Conservation (phyloP, 2,888 invertebrate species). For the Dryomyza anilis region DNA sequence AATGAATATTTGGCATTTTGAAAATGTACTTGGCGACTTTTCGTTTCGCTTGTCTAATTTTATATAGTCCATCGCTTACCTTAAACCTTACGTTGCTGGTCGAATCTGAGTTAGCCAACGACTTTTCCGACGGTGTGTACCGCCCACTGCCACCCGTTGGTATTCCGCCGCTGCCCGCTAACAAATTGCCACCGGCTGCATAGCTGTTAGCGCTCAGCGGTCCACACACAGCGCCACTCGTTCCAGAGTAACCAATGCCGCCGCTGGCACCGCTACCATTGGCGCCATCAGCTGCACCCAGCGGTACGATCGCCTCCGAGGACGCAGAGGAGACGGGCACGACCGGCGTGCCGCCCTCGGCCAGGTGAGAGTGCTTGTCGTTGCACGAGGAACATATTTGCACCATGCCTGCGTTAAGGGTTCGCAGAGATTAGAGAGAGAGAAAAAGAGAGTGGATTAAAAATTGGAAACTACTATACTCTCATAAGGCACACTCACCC, state of each 20-base stretch:
- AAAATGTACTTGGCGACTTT: no score
- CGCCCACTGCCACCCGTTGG: conserved; percentile 44
- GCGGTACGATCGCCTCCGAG: conserved; percentile 25
- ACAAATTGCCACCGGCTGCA: conserved; percentile 27
- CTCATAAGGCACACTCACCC: conserved; percentile 63
- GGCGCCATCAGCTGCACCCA: conserved; percentile 12
- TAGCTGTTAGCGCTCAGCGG: neutral
- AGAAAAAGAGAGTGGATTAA: neutral
- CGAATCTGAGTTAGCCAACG: conserved; percentile 57
- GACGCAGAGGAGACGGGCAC: conserved; percentile 39
- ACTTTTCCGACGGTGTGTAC: conserved; percentile 60
- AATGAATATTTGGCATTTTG: no score
- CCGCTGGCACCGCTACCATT: conserved; percentile 7
- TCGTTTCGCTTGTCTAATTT: no score
- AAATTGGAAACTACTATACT: neutral
- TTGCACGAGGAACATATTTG: conserved; percentile 88
- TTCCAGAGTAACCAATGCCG: neutral
- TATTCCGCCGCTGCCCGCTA: conserved; percentile 18
- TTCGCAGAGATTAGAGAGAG: neutral
- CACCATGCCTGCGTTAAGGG: conserved; percentile 73
- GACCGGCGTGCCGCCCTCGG: conserved; percentile 58
- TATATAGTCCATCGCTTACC: no score
- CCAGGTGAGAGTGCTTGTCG: conserved; percentile 69
- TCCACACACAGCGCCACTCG: neutral
- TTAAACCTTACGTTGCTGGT: conserved; percentile 60